Evolutionary conservation across 2,113 vertebrate species (phyloP), one percentile per base, ranked within the genome.

Genomic region (Catharus fuscescens): DNA sequence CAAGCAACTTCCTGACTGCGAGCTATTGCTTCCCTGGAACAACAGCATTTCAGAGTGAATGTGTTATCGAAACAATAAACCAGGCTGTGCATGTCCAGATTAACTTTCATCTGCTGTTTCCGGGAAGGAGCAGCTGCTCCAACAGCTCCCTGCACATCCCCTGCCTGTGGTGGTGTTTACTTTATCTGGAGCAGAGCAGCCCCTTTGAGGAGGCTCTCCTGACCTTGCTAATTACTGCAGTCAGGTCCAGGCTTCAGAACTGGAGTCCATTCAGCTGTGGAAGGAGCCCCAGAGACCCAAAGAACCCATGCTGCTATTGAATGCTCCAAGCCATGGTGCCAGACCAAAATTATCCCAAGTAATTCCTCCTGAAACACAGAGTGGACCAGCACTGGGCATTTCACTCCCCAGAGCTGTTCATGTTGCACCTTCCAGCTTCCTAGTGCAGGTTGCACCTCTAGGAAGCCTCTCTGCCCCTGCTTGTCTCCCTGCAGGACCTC

Each of bases 1-100:
- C 53, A 38, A 81, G 44, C 57, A 76, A 25, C 79, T 94, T 93
- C 74, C 95, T 69, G 54, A 66, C 21, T 80, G 88, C 14, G 3
- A 59, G 88, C 59, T n/a, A 77, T 61, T 80, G 52, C 85, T 92
- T 88, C 82, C 86, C 79, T 90, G 67, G 26, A 93, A 93, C 62
- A 85, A 90, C 69, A 86, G 62, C 88, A 62, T 45, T 92, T 77
- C 88, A 34, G 70, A 92, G 62, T 3, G 47, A 92, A 70, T 9
- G 36, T 23, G 62, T 32, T 77, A 80, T 2, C 15, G 18, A 90
- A 71, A 47, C 71, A 80, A 40, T 48, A 48, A 48, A 77, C 11
- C 10, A 88, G 85, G 71, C 74, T 53, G 32, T 64, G 81, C 53
- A 5, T 16, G 65, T 57, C 83, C 85, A 56, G 31, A 67, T 92